These are phyloP conservation scores for human DNA, from an alignment of 2,113 vertebrate genomes.

Conservation along the genomic window GRCh38 chr12:109113001-109113500, in stretches of 20 bases:
- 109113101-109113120: background rate
- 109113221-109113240: no score
- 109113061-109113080: background rate
- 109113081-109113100: background rate
- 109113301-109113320: background rate
- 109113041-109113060: background rate
- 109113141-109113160: background rate
- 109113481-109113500: background rate
- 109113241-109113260: background rate
- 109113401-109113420: background rate
- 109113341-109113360: fast-evolving
- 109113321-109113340: fast-evolving
- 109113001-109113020: background rate
- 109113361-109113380: background rate
- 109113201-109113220: background rate
- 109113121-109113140: background rate
- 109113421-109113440: background rate
- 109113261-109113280: background rate
- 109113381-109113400: background rate
- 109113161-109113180: background rate
- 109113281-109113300: background rate
- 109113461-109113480: conserved; percentile 15
- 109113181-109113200: background rate
- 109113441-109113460: background rate
- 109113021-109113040: background rate